Evolutionary conservation across 2,888 invertebrate species (phyloP).

Genomic region (Drosophila cognata): DNA sequence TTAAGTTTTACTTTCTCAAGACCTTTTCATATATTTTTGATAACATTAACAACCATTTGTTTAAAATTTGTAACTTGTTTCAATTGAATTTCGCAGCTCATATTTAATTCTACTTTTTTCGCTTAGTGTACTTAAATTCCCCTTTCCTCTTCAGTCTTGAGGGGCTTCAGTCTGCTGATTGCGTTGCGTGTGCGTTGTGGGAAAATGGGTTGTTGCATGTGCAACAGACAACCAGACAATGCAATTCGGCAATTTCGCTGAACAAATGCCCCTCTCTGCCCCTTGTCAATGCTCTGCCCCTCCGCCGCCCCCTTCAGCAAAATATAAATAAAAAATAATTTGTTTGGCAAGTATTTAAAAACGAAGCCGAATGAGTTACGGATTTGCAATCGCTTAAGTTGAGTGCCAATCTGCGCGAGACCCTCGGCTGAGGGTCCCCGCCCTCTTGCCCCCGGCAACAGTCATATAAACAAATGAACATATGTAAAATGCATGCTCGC

Average conservation of each 20-base stretch:
- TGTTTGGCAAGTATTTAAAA: slow-evolving; percentile 71
- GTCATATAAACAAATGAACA: slow-evolving; percentile 79
- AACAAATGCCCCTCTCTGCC: slow-evolving; percentile 25
- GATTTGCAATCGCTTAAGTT: slow-evolving; percentile 82
- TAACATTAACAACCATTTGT: not conserved
- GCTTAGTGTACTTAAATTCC: slow-evolving; percentile 37
- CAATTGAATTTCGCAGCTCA: not conserved
- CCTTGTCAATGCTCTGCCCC: not conserved
- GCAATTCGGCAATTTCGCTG: slow-evolving; percentile 64
- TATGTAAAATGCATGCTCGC: slow-evolving; percentile 75
- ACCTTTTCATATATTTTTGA: not conserved
- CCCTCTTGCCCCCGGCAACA: slow-evolving; percentile 20
- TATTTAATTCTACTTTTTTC: slow-evolving; percentile 7
- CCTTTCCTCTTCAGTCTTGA: not conserved
- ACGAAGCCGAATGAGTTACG: slow-evolving; percentile 79
- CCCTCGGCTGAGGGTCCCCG: not conserved
- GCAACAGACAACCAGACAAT: slow-evolving; percentile 35
- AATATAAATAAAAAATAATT: slow-evolving; percentile 43
- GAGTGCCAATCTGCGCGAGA: slow-evolving; percentile 70
- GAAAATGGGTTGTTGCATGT: slow-evolving; percentile 51
- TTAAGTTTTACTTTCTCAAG: no score
- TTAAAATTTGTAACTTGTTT: not conserved
- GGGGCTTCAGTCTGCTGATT: not conserved
- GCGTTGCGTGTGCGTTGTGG: slow-evolving; percentile 52
- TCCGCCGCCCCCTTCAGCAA: slow-evolving; percentile 1